phyloP scores from a whole-genome alignment of 2,888 invertebrate genomes.

The Pollenia amentaria region DNA sequence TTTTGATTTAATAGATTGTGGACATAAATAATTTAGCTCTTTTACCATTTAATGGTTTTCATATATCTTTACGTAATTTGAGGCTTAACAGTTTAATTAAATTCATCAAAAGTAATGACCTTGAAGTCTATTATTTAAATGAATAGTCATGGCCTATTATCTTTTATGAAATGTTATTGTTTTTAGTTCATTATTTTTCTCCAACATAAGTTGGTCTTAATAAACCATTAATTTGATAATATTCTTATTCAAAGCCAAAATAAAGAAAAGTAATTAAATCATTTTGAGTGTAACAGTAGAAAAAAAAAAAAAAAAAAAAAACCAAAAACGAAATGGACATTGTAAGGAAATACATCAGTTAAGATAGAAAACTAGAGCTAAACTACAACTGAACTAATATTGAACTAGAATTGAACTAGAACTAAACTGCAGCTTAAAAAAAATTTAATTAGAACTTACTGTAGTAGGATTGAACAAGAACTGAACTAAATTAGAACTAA shows the following conservation, averaged over 20 bases:
- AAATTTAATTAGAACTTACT: too few relatives aligned
- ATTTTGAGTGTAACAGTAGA: not conserved
- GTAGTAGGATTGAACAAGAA: too few relatives aligned
- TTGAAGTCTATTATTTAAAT: not conserved
- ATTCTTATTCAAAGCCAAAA: constrained; percentile 14
- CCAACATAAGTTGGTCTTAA: constrained; percentile 19
- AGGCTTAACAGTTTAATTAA: not conserved
- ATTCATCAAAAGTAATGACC: constrained; percentile 7
- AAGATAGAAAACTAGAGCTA: not conserved
- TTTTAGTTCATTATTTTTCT: not conserved
- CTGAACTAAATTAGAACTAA: too few relatives aligned
- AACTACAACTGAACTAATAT: too few relatives aligned
- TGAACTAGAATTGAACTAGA: too few relatives aligned
- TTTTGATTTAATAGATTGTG: too few relatives aligned
- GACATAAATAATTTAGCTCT: too few relatives aligned
- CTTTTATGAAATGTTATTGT: not conserved
- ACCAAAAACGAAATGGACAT: not conserved
- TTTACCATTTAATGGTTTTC: not conserved
- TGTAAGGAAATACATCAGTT: not conserved
- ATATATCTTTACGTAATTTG: not conserved
- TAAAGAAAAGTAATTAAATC: not conserved
- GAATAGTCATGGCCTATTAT: constrained; percentile 3
- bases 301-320: not conserved
- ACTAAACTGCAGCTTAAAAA: too few relatives aligned
- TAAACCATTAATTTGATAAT: constrained; percentile 41